Percentiles rank a stretch among this genome's conserved stretches.
Conservation (phyloP, 2,888 invertebrate genomes). For the Hyalella azteca region DNA sequence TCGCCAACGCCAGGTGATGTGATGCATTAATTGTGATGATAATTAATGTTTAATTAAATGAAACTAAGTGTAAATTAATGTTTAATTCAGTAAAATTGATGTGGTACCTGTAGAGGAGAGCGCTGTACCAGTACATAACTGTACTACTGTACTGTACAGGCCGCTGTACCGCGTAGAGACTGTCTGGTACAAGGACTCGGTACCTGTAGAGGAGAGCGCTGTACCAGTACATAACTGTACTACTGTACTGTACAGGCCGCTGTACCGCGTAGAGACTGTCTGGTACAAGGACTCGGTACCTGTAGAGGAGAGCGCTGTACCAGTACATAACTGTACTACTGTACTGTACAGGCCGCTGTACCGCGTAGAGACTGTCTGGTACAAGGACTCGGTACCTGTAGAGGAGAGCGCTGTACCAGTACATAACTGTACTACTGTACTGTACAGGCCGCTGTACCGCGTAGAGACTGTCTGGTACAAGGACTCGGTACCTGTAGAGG, state of each 20-base stretch:
- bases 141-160: slow-evolving; percentile 65
- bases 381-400: slow-evolving; percentile 84
- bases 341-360: slow-evolving; percentile 77
- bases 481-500: slow-evolving; percentile 83
- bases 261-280: slow-evolving; percentile 82
- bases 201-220: slow-evolving; percentile 76
- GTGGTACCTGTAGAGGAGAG: too few relatives aligned
- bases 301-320: slow-evolving; percentile 75
- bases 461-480: slow-evolving; percentile 88
- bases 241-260: too few relatives aligned
- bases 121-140: too few relatives aligned
- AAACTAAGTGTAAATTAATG: too few relatives aligned
- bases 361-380: slow-evolving; percentile 85
- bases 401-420: too few relatives aligned
- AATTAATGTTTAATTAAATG: too few relatives aligned
- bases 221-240: too few relatives aligned
- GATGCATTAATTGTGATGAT: too few relatives aligned
- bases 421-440: too few relatives aligned
- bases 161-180: slow-evolving; percentile 84
- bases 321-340: too few relatives aligned
- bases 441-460: slow-evolving; percentile 78
- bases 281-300: slow-evolving; percentile 90
- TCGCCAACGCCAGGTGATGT: slow-evolving; percentile 84
- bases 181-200: slow-evolving; percentile 87
- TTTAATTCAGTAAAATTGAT: too few relatives aligned